These are phyloP conservation scores for Drosophila malerkotliana DNA, from an alignment of 1,140 invertebrate species.

Conservation along the genomic window DNA sequence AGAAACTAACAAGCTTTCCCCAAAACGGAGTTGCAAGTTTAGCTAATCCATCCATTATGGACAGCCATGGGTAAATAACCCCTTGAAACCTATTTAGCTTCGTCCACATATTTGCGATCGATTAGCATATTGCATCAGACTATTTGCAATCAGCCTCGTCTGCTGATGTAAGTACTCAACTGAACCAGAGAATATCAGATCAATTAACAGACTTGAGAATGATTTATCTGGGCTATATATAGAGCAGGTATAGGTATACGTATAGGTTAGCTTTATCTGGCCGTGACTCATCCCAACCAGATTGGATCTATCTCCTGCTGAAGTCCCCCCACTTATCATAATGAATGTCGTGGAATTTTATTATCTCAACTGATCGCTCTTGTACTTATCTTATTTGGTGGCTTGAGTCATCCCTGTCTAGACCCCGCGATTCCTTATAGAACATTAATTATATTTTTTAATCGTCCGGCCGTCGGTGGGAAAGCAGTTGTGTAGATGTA, in stretches of 20 bases:
- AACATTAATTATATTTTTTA: constrained; percentile 28
- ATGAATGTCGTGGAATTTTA: constrained; percentile 34
- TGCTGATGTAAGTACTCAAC: constrained; percentile 25
- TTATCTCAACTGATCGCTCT: constrained; percentile 45
- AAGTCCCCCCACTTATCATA: constrained; percentile 17
- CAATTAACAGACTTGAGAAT: constrained; percentile 20
- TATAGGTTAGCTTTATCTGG: not conserved
- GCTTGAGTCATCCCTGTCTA: constrained; percentile 29
- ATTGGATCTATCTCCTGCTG: constrained; percentile 26
- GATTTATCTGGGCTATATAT: constrained; percentile 28
- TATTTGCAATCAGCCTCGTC: constrained; percentile 33
- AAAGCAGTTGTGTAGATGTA: constrained; percentile 7
- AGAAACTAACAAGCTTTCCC: not conserved
- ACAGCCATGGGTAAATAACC: constrained; percentile 5
- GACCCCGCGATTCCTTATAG: constrained; percentile 16
- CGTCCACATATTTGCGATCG: constrained; percentile 19
- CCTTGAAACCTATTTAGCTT: constrained; percentile 16
- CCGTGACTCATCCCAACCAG: constrained; percentile 24
- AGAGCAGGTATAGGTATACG: not conserved
- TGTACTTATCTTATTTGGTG: constrained; percentile 21
- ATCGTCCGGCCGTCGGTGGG: constrained; percentile 7
- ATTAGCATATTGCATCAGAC: constrained; percentile 50
- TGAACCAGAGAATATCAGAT: constrained; percentile 27
- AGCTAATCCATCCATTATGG: not conserved
- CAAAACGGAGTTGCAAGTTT: not conserved